Evolutionary conservation across 92 coral and sea anemone genomes (phyloP).

Genomic region (Actinernus sp.): DNA sequence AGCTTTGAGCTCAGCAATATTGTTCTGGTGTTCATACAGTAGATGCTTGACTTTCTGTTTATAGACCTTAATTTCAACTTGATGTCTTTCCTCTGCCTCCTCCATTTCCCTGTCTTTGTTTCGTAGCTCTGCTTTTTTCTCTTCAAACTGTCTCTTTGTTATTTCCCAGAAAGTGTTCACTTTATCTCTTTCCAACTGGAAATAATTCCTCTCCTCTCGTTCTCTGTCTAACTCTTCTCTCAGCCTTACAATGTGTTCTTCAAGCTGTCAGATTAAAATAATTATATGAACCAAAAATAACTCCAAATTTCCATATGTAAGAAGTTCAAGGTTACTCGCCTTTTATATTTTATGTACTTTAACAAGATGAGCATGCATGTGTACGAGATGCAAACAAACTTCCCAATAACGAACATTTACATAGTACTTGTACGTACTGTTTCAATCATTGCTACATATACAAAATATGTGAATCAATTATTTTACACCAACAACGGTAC

Average conservation of each 20-base stretch:
- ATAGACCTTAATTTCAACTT: conserved; percentile 98
- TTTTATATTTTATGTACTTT: no score
- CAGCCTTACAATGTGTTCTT: conserved; percentile 95
- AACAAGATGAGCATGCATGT: no score
- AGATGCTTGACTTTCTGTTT: conserved; percentile 99
- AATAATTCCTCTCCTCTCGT: conserved; percentile 96
- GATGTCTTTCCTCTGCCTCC: conserved; percentile 99
- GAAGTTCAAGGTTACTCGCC: no score
- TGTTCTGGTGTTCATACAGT: conserved; percentile 96
- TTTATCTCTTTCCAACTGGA: conserved; percentile 95
- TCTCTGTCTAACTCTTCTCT: conserved; percentile 97
- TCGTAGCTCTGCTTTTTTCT: conserved; percentile 91
- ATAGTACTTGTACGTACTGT: no score
- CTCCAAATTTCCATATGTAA: no score
- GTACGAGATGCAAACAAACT: no score
- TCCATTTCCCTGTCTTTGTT: conserved; percentile 98
- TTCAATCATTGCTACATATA: no score
- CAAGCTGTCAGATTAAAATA: conserved; percentile 53
- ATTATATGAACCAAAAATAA: no score
- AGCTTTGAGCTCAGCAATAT: conserved; percentile 97
- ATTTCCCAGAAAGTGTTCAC: conserved; percentile 99
- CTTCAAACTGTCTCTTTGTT: conserved; percentile 92
- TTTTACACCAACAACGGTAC: no score
- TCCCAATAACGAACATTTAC: no score
- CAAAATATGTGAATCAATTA: no score